Evolutionary conservation across 64 coral and sea anemone genomes (phyloP).

Genomic region (Pocillopora damicornis): DNA sequence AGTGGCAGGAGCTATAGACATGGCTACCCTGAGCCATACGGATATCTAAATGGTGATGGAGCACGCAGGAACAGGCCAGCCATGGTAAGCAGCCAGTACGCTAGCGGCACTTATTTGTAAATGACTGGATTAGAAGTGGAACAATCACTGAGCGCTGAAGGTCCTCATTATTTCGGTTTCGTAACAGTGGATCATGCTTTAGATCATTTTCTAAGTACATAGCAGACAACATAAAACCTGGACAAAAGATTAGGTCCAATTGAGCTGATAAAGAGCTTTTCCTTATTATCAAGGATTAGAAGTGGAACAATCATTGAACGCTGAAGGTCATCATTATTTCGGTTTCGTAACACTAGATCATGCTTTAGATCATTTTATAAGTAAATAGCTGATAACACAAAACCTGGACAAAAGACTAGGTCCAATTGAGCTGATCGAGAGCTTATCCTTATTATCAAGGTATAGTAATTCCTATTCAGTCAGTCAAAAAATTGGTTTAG

Average conservation of each 20-base stretch:
- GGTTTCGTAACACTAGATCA: neutral
- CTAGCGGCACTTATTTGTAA: slow-evolving; percentile 35
- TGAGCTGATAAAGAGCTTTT: too few species aligned
- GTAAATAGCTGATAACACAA: too few species aligned
- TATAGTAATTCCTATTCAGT: too few species aligned
- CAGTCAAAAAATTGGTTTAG: too few species aligned
- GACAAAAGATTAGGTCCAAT: too few species aligned
- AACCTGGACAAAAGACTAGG: too few species aligned
- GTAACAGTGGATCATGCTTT: neutral
- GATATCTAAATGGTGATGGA: slow-evolving; percentile 4
- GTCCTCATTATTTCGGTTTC: neutral
- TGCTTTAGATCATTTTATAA: too few species aligned
- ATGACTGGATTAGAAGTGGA: neutral
- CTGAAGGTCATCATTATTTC: neutral
- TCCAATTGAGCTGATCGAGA: too few species aligned
- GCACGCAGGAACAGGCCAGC: neutral
- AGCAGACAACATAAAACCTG: too few species aligned
- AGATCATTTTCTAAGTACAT: too few species aligned
- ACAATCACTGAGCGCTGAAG: neutral
- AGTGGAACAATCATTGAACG: neutral
- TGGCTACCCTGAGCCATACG: neutral
- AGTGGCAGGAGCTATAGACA: neutral
- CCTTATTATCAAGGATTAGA: neutral
- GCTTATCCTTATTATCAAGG: too few species aligned
- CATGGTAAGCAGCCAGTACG: neutral